A percentile compares a stretch with the other conserved stretches of the same genome.
These are phyloP conservation scores for Propithecus perrieri DNA, from an alignment of 2,797 vertebrate genomes.

Conservation along the genomic window DNA sequence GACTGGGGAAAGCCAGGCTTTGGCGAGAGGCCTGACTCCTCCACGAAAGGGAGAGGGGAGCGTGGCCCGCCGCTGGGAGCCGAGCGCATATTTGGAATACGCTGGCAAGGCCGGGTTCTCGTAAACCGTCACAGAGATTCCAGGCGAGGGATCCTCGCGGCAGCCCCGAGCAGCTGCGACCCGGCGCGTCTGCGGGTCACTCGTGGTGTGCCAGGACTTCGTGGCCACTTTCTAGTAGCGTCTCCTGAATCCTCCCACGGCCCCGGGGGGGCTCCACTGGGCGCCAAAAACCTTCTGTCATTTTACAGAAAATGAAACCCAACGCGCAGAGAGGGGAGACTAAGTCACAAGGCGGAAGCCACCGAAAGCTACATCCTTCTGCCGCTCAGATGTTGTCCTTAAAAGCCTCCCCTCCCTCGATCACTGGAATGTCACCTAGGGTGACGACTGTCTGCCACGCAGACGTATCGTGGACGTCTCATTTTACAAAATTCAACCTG, in stretches of 20 bases:
- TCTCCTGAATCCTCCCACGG: fast-evolving
- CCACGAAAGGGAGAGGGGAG: not conserved
- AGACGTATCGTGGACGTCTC: not conserved
- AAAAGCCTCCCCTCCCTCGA: not conserved
- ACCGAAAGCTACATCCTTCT: not conserved
- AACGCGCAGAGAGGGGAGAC: not conserved
- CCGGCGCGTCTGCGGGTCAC: fast-evolving
- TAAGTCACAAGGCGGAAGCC: not conserved
- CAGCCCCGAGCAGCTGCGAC: not conserved
- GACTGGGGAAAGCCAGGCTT: not conserved
- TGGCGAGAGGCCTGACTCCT: not conserved
- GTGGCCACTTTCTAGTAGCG: not conserved
- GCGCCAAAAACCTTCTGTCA: not conserved
- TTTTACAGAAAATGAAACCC: not conserved
- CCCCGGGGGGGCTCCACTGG: not conserved
- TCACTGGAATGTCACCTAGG: too few species aligned
- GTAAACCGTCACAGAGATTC: not conserved
- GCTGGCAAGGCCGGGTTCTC: not conserved
- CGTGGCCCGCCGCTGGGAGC: not conserved
- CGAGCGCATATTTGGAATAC: not conserved
- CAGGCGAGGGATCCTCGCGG: fast-evolving
- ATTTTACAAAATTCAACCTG: not conserved
- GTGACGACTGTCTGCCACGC: not conserved
- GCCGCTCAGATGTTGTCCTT: not conserved
- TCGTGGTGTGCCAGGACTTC: not conserved